These are phyloP conservation scores for Busseola fusca DNA, from an alignment of 2,888 invertebrate species.

Conservation along the genomic window DNA sequence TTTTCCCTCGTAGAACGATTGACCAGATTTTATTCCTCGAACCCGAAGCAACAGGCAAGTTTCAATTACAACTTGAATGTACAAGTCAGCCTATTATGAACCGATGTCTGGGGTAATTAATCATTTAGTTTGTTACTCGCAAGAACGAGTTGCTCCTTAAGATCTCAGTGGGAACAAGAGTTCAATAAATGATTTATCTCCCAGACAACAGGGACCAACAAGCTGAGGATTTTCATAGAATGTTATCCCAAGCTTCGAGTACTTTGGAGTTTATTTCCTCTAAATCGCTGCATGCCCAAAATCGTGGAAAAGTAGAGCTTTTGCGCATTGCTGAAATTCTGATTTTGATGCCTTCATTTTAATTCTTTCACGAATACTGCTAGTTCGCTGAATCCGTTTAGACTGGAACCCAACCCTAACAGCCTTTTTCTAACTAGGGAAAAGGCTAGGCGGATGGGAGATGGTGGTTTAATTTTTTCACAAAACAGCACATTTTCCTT, in stretches of 20 bases:
- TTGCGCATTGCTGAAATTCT: not conserved
- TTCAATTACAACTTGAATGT: not conserved
- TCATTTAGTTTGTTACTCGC: conserved; percentile 7
- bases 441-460: too few relatives aligned
- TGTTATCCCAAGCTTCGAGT: not conserved
- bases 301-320: not conserved
- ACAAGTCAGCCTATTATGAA: conserved; percentile 10
- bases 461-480: not conserved
- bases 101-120: conserved; percentile 1
- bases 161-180: conserved; percentile 5
- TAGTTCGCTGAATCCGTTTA: too few relatives aligned
- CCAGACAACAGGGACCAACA: conserved; percentile 10
- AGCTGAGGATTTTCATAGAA: conserved; percentile 4
- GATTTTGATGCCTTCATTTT: not conserved
- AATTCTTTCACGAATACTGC: not conserved
- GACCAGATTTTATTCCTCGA: not conserved
- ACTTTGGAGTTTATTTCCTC: not conserved
- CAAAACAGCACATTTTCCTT: too few relatives aligned
- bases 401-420: too few relatives aligned
- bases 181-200: conserved; percentile 30
- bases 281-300: not conserved
- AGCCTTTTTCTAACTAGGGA: too few relatives aligned
- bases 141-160: not conserved
- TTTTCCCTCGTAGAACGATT: not conserved
- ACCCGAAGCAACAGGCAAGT: not conserved